Evolutionary conservation across 2,888 invertebrate genomes (phyloP).

Genomic region (Litoditis marina): DNA sequence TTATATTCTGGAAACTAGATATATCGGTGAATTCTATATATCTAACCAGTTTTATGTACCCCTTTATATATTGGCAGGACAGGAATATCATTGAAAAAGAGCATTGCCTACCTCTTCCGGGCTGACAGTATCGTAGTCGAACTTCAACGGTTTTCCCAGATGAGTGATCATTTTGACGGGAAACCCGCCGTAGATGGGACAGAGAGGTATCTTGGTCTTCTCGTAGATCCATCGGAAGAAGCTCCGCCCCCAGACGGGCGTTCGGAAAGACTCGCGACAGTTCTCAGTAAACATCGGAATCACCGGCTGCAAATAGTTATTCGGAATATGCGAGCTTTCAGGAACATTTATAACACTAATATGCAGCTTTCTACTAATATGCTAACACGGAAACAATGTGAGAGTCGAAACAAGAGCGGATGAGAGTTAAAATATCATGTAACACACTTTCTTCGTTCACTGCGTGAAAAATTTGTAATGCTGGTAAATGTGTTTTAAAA

Average conservation of each 20-base stretch:
- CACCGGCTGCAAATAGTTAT: slow-evolving; percentile 73
- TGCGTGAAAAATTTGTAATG: no score
- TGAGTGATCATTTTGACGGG: slow-evolving; percentile 76
- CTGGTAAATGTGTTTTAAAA: no score
- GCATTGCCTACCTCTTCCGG: slow-evolving; percentile 51
- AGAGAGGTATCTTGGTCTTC: slow-evolving; percentile 80
- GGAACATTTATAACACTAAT: no score
- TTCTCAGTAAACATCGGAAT: slow-evolving; percentile 96
- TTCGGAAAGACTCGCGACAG: slow-evolving; percentile 87
- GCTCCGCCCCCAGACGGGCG: slow-evolving; percentile 66
- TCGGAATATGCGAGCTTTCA: no score
- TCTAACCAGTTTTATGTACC: neutral
- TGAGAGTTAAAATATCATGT: neutral
- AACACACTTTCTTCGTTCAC: no score
- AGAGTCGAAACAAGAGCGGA: no score
- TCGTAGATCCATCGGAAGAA: slow-evolving; percentile 75
- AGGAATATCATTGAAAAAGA: neutral
- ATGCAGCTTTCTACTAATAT: no score
- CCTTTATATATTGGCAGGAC: no score
- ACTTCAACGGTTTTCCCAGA: slow-evolving; percentile 53
- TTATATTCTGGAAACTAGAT: no score
- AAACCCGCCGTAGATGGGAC: slow-evolving; percentile 94
- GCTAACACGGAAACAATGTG: no score
- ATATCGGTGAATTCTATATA: no score
- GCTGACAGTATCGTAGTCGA: slow-evolving; percentile 46